Base-by-base conservation (phyloP, 2,888 invertebrate genomes). In the Melanostoma mellinum region DNA sequence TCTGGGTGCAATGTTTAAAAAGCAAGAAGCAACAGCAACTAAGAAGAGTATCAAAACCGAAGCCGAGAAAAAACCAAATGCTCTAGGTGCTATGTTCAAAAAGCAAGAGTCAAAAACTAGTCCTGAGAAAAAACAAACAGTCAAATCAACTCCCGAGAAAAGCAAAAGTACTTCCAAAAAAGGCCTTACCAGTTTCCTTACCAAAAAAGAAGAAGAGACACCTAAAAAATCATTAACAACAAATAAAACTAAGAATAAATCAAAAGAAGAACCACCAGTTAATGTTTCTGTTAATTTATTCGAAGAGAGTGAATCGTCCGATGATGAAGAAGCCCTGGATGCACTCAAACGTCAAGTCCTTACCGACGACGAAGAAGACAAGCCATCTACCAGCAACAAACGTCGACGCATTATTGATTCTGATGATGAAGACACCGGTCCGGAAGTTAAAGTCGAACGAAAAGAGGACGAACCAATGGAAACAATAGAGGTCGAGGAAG, bases 351-450 rank as follows among this genome's bases (percentile, higher is more conserved):
- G 89, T n/a, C 78, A 85, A 46, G 72, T 89, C 3, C 85, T 86
- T 2, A 88, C 88, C 0, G 86, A 86, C 33, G 82, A 86, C 3
- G 86, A 86, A 6, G 88, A 87, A 6, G 86, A 87, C 40, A 87
- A 87, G 38, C 81, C 85, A n/a, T 60, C 71, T 4, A 53, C 67
- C 4, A 86, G 85, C 67, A 87, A 61, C 8, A 88, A 90, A 85
- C 88, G 90, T 30, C 88, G 90, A 38, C 89, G 90, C 32, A 89
- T 90, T 48, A 72, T 88, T 5, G 90, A 90, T 61, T 90, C 90
- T 0, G 89, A 89, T 58, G 90, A 90, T 65, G 90, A 90, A 6
- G 87, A 88, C 40, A 86, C 87, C 38, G 77, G 81, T 1, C 86
- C 87, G 8, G 86, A 87, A 0, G 78, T 80, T 8, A 88, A 85